Evolutionary conservation across 2,888 invertebrate genomes (phyloP), one percentile per base, ranked within the genome.

Genomic region (Euplexia lucipara): DNA sequence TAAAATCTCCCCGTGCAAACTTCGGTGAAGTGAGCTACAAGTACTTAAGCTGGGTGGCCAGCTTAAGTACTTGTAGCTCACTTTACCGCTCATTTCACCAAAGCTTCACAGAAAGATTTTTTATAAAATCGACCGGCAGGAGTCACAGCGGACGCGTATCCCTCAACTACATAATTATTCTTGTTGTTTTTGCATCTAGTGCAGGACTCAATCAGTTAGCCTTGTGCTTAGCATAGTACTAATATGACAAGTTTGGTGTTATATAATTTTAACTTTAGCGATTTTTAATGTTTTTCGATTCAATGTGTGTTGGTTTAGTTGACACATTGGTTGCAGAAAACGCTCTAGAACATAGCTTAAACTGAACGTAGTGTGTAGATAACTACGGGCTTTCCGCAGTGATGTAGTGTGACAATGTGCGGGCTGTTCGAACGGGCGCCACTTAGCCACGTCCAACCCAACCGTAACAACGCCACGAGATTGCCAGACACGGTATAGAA

Each of bases 221-320:
- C 59, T 62, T 76, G 79, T 81, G 83, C 79, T 79, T 83, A 82
- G 78, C 67, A 61, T 81, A 85, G 75, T 85, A 87, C 83, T 86
- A 81, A 84, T 74, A 70, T 82, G 78, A 71, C 76, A 78, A 83
- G 79, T 82, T 85, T 80, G 81, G 85, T 89, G 88, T 91, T 91
- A 88, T 90, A 88, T 89, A 85, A 89, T 90, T 91, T 88, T 81
- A 77, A 86, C 85, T 71, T 84, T 85, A 84, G 80, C 62, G 83
- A 76, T 83, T 85, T 82, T 85, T 83, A 88, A 85, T 87, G 78
- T 82, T 85, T 84, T 82, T 78, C 82, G 65, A 75, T 85, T 74
- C 58, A 62, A 72, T 77, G 67, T 82, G 79, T 70, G 61, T 72
- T 70, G 70, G 69, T 83, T 89, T 87, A 88, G 83, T 84, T 85